phyloP scores from a whole-genome alignment of 1,140 invertebrate species.

The Neodiprion pinetum region DNA sequence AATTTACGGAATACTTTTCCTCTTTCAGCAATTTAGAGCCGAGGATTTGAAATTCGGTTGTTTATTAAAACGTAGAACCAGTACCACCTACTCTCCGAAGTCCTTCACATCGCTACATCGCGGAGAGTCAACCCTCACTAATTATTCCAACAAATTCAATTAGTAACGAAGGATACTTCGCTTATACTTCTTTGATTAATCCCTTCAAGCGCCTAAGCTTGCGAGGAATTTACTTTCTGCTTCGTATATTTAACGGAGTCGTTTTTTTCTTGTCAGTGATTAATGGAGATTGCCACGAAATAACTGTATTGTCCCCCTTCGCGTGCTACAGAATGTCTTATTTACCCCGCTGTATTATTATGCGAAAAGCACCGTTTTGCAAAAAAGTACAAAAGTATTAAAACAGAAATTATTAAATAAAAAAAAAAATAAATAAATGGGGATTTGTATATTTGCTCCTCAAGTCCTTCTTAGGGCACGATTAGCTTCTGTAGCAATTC shows the following conservation, averaged over 20 bases:
- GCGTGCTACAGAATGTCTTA: neutral
- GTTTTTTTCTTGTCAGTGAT: constrained; percentile 5
- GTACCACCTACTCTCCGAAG: neutral
- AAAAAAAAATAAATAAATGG: no score
- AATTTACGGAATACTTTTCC: constrained; percentile 7
- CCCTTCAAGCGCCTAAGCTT: neutral
- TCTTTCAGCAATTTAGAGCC: neutral
- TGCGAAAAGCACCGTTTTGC: neutral
- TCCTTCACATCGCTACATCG: neutral
- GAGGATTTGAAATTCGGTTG: constrained; percentile 1
- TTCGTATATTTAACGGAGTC: neutral
- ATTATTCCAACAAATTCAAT: neutral
- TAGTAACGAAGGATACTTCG: neutral
- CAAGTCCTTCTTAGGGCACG: no score
- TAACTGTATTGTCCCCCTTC: neutral
- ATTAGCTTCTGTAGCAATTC: no score
- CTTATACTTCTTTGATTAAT: constrained; percentile 1
- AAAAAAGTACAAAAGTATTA: neutral
- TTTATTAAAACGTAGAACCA: constrained; percentile 1
- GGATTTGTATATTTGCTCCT: no score
- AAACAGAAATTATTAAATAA: no score
- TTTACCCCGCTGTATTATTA: neutral
- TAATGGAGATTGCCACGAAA: constrained; percentile 3
- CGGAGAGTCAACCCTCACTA: neutral
- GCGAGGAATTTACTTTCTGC: neutral